Conservation (phyloP, 1,140 invertebrate species). For the Lineus longissimus region DNA sequence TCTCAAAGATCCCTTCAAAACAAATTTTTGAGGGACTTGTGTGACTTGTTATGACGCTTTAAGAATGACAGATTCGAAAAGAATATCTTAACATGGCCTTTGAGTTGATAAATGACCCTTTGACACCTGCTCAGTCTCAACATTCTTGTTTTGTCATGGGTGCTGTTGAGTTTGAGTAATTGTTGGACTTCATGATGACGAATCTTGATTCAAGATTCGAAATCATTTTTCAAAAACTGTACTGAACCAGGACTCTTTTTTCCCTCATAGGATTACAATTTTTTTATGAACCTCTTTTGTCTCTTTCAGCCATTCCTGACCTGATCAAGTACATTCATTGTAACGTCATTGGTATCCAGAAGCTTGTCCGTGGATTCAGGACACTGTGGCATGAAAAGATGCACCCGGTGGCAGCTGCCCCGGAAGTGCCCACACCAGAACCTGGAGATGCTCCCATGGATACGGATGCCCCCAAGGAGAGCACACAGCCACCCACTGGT, state of each 20-base stretch:
- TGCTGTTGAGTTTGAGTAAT: too few species aligned
- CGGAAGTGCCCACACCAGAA: constrained; percentile 6
- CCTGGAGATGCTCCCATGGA: constrained; percentile 8
- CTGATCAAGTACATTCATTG: constrained; percentile 68
- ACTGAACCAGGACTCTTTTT: not conserved
- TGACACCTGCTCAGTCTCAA: too few species aligned
- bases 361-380: constrained; percentile 66
- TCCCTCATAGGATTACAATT: not conserved
- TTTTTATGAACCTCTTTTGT: constrained; percentile 9
- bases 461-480: not conserved
- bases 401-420: constrained; percentile 36
- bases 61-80: too few species aligned
- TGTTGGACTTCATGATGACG: too few species aligned
- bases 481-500: not conserved
- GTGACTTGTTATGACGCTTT: too few species aligned
- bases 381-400: constrained; percentile 59
- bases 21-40: too few species aligned
- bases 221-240: not conserved
- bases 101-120: too few species aligned
- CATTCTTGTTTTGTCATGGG: too few species aligned
- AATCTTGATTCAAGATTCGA: too few species aligned
- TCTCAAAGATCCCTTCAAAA: not conserved
- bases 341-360: constrained; percentile 60
- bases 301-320: constrained; percentile 59
- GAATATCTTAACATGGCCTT: too few species aligned